Percentiles rank a stretch among this genome's conserved stretches.
phyloP scores from a whole-genome alignment of 2,113 vertebrate genomes.

The Limnothrissa miodon region DNA sequence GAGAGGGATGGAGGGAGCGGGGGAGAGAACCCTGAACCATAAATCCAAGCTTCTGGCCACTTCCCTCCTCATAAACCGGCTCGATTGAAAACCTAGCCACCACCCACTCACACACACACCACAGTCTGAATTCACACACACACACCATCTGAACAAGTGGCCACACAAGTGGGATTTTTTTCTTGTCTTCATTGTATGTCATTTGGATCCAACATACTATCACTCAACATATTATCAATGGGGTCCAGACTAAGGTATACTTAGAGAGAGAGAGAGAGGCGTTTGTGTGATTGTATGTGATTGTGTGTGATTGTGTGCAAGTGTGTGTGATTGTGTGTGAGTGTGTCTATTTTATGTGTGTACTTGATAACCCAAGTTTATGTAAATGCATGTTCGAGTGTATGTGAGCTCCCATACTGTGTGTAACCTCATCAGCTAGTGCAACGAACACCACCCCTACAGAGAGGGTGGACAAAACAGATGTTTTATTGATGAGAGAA shows the following conservation, averaged over 20 bases:
- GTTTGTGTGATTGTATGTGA: no score
- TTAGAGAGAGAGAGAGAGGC: not conserved
- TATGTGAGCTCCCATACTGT: not conserved
- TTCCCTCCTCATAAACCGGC: not conserved
- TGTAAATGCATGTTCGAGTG: not conserved
- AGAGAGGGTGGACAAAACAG: conserved; percentile 4
- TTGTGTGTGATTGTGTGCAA: no score
- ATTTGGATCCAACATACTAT: no score
- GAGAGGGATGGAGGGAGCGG: not conserved
- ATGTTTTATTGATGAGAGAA: conserved; percentile 34
- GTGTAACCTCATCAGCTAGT: not conserved
- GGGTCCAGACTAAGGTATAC: not conserved
- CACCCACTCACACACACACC: not conserved
- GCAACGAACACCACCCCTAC: conserved; percentile 1
- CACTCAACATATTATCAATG: not conserved
- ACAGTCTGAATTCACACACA: not conserved
- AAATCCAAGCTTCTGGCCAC: conserved; percentile 5
- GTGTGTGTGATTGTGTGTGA: not conserved
- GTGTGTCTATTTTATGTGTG: not conserved
- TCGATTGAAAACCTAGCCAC: not conserved
- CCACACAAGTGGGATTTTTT: not conserved
- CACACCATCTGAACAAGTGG: not conserved
- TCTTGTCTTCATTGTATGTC: not conserved
- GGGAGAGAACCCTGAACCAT: not conserved
- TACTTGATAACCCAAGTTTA: no score